Evolutionary conservation across 2,888 invertebrate species (phyloP), one percentile per base, ranked within the genome.

Genomic region (Danaus chrysippus): DNA sequence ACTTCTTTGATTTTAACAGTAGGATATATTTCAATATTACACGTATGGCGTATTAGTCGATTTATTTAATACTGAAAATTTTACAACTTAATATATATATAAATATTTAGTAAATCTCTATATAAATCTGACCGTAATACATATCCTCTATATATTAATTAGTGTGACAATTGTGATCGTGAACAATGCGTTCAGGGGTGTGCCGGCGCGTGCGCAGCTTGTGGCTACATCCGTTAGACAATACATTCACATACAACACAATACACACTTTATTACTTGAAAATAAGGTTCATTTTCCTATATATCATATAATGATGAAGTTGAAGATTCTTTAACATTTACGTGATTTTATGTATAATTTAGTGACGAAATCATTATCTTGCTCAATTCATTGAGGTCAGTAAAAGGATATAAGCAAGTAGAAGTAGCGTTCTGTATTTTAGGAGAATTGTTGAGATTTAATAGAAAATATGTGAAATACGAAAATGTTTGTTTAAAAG

Each of bases 171-270:
- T 49, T 15, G 17, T 49, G 17, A 49, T 17, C 17, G 17, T 17
- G 49, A 49, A 49, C 49, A 49, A 49, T 49, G 17, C 63, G 73
- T 72, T 72, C 70, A 71, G 69, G 63, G 59, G 56, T 10, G 42
- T 67, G 71, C 54, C 71, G 70, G 73, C 76, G 75, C 76, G 76
- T 74, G 76, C 75, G 75, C 70, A 72, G 68, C 70, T 68, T 69
- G 68, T 62, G 64, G 17, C 58, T 59, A 65, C 69, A 68, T 66
- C 70, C 70, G 71, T 68, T 71, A 49, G 49, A 71, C 69, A 72
- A 69, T 67, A 72, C 70, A 73, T 74, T 70, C 65, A 72, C 67
- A 73, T 74, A 49, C 49, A 10, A 49, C 2, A 15, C 17, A 49
- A 17, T 49, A 11, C 17, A 10, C 15, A 49, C 49, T 17, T 49